Evolutionary conservation across 2,113 vertebrate species (phyloP).

Genomic region (Pterocles burchelli): DNA sequence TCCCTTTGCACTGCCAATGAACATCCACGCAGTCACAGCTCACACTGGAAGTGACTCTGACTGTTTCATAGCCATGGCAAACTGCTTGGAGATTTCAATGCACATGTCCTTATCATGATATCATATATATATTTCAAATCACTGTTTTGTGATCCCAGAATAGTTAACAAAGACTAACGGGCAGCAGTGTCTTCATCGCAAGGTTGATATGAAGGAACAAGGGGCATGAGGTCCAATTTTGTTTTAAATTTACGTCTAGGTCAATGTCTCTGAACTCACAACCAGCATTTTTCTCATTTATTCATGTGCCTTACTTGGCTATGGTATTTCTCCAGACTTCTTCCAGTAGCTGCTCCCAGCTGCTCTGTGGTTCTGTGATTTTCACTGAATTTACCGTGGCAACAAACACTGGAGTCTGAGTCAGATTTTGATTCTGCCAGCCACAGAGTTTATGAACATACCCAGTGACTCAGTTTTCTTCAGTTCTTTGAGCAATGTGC

Average conservation of each 20-base stretch:
- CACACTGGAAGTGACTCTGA: not conserved
- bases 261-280: not conserved
- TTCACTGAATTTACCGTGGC: not conserved
- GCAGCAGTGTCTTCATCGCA: not conserved
- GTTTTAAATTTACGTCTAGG: not conserved
- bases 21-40: not conserved
- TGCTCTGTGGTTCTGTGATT: not conserved
- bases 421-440: conserved; percentile 6
- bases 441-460: not conserved
- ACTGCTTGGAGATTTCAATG: not conserved
- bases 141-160: not conserved
- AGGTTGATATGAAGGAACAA: not conserved
- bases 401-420: not conserved
- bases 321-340: not conserved
- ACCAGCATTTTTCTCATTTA: not conserved
- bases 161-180: not conserved
- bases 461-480: not conserved
- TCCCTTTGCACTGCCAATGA: fast-evolving
- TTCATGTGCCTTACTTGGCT: not conserved
- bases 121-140: not conserved
- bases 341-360: not conserved
- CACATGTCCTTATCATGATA: not conserved
- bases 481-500: not conserved
- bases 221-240: not conserved
- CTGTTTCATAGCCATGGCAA: not conserved